These are phyloP conservation scores for Falco biarmicus DNA, from an alignment of 2,797 vertebrate genomes.

Conservation along the genomic window DNA sequence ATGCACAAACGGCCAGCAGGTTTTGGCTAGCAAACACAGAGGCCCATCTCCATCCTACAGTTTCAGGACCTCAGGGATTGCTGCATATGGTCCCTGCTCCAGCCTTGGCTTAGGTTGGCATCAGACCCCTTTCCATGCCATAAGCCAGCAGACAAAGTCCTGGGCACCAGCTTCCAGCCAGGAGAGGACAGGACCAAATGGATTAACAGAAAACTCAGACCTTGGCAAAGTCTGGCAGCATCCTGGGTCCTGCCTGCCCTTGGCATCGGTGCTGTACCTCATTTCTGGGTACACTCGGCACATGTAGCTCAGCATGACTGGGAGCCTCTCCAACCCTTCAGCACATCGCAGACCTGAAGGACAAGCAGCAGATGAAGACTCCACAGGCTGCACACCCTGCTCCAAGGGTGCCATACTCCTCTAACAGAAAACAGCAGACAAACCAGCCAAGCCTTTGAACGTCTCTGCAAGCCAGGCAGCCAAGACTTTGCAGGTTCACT, in stretches of 20 bases:
- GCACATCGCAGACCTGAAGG: neutral
- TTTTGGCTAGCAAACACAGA: neutral
- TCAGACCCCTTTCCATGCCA: neutral
- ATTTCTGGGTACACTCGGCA: neutral
- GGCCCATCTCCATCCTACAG: fast-evolving
- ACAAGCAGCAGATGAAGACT: neutral
- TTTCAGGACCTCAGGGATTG: neutral
- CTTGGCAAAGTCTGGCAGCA: neutral
- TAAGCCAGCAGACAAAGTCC: neutral
- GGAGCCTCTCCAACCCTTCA: neutral
- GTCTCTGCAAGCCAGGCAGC: neutral
- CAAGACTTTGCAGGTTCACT: neutral
- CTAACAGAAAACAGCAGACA: neutral
- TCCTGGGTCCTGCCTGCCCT: neutral
- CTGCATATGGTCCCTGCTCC: neutral
- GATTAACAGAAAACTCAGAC: neutral
- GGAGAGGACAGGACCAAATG: neutral
- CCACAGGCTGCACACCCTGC: neutral
- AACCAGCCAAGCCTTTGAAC: neutral
- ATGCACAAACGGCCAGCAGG: neutral
- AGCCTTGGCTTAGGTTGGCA: neutral
- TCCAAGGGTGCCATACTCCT: neutral
- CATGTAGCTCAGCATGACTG: neutral
- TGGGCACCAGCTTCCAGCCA: neutral
- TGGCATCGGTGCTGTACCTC: neutral